phyloP scores from a whole-genome alignment of 92 coral and sea anemone species.

The Porites rus region DNA sequence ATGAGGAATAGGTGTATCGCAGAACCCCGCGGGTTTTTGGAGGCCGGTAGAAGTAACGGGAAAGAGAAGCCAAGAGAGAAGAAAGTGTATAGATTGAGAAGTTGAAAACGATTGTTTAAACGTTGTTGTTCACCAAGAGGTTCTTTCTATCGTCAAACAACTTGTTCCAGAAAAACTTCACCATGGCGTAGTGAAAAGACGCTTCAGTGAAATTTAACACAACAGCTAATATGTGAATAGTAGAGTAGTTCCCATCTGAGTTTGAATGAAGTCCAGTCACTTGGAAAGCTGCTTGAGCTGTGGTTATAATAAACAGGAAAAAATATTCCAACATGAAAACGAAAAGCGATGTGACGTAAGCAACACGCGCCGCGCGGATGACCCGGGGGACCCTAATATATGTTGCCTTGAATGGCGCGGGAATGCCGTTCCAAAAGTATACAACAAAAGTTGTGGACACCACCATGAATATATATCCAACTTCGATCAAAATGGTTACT shows the following conservation, averaged over 20 bases:
- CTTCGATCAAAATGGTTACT: slow-evolving; percentile 12
- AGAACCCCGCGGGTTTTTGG: too few species aligned
- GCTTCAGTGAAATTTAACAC: slow-evolving; percentile 53
- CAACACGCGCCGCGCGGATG: background rate
- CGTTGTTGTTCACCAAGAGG: slow-evolving; percentile 30
- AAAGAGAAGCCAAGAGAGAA: background rate
- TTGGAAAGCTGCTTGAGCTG: slow-evolving; percentile 57
- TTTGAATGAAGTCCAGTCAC: slow-evolving; percentile 41
- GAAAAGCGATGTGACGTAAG: slow-evolving; percentile 28
- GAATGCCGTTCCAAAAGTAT: slow-evolving; percentile 54
- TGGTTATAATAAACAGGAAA: slow-evolving; percentile 33
- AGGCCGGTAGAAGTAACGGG: background rate
- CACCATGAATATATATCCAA: slow-evolving; percentile 32
- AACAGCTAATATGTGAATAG: slow-evolving; percentile 24
- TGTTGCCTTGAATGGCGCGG: slow-evolving; percentile 28
- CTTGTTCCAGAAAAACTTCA: slow-evolving; percentile 63
- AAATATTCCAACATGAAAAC: slow-evolving; percentile 42
- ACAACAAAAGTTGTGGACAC: slow-evolving; percentile 32
- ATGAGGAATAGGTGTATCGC: too few species aligned
- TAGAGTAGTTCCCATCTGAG: slow-evolving; percentile 1
- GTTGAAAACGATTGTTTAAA: background rate
- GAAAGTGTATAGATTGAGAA: too few species aligned
- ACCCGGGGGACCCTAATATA: background rate
- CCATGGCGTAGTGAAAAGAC: slow-evolving; percentile 48
- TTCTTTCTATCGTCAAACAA: slow-evolving; percentile 47